Evolutionary conservation across 2,888 invertebrate genomes (phyloP), one percentile per base, ranked within the genome.

Genomic region (Dexiosoma caninum): DNA sequence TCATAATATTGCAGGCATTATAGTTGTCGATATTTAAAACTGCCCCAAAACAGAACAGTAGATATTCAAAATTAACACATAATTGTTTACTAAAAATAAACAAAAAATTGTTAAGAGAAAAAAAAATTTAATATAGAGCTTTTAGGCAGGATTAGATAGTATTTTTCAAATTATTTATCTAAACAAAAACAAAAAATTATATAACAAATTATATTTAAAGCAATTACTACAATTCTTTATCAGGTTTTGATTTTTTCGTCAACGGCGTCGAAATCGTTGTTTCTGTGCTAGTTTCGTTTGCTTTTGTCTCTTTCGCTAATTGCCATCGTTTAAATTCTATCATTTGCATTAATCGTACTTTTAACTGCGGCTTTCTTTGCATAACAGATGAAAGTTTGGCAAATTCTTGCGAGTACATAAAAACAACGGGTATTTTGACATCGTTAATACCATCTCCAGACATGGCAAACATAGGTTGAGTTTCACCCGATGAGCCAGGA

Each of bases 381-480:
- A 95, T 88, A 0, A 93, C 92, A 14, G 92, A 91, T 0, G 93
- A 89, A n/a, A 98, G 90, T 83, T 93, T 92, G 16, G 71, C 89
- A 1, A 95, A 96, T 89, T 98, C 97, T 77, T 92, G 91, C 6
- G 93, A 92, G 89, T 96, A 98, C 67, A 98, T 92, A 89, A 98
- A 98, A 8, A 97, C 95, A n/a, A 97, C 93, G 0, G 98, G 97
- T 86, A 98, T 97, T 83, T 91, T 92, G 7, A 98, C 95, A 88
- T 97, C 96, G 83, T 95, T 94, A 2, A 91, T 93, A 0, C 97
- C 97, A 90, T 98, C 98, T 1, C 97, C 97, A 0, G 97, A 97
- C 98, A 99, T 98, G 4, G 97, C 97, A 91, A 99, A 99, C 91
- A 97, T 93, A 0, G 96, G 94, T 1, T 95, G 94, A 62, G 92